A percentile compares a stretch with the other conserved stretches of the same genome.
Evolutionary conservation across 1,140 invertebrate species (phyloP).

Genomic region (Bombus sibiricus): DNA sequence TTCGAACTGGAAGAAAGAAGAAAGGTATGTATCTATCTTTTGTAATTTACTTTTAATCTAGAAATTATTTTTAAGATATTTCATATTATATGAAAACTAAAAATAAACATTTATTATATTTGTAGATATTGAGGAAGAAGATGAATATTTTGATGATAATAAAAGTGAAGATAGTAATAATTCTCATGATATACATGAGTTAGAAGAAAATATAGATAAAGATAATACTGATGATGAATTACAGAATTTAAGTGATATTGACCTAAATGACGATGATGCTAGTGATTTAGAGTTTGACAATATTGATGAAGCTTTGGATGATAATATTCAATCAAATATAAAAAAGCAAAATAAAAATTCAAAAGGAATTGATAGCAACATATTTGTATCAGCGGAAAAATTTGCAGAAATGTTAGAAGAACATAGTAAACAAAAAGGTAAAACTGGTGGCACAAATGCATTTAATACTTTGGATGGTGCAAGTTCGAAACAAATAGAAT

Average conservation of each 20-base stretch:
- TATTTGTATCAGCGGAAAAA: slow-evolving; percentile 89
- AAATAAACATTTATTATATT: slow-evolving; percentile 18
- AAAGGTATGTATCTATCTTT: slow-evolving; percentile 64
- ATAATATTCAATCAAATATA: slow-evolving; percentile 22
- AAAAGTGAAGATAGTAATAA: slow-evolving; percentile 77
- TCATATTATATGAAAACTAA: no score
- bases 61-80: background rate
- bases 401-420: slow-evolving; percentile 89
- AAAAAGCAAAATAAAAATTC: slow-evolving; percentile 49
- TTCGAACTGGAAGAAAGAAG: slow-evolving; percentile 76
- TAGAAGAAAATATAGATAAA: slow-evolving; percentile 69
- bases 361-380: slow-evolving; percentile 63
- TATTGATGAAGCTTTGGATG: slow-evolving; percentile 39
- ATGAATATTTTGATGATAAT: slow-evolving; percentile 72
- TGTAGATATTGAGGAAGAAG: slow-evolving; percentile 54
- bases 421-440: slow-evolving; percentile 84
- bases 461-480: slow-evolving; percentile 87
- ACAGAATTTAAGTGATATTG: slow-evolving; percentile 66
- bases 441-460: slow-evolving; percentile 85
- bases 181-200: slow-evolving; percentile 73
- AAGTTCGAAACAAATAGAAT: slow-evolving; percentile 86
- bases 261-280: slow-evolving; percentile 65
- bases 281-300: slow-evolving; percentile 69
- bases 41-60: slow-evolving; percentile 6
- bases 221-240: slow-evolving; percentile 61